Percentiles rank a stretch among this genome's conserved stretches.
Conservation (phyloP, 2,888 invertebrate species). For the Eristalis arbustorum region DNA sequence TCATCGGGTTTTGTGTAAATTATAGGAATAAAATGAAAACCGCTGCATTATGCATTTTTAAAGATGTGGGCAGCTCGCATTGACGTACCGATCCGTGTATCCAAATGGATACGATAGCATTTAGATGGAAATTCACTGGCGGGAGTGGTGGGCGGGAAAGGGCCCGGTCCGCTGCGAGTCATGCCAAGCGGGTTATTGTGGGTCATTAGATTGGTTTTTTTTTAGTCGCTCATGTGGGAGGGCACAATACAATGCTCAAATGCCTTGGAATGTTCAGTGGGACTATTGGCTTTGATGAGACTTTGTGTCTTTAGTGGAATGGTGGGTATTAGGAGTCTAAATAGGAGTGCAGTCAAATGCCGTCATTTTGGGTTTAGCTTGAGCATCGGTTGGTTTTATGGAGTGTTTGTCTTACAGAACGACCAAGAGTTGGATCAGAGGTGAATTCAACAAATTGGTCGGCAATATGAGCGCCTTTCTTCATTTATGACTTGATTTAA, state of each 20-base stretch:
- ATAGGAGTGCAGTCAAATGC: too few relatives aligned
- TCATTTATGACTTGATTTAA: too few relatives aligned
- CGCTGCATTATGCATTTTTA: constrained; percentile 65
- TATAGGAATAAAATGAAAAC: constrained; percentile 45
- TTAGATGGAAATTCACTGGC: constrained; percentile 20
- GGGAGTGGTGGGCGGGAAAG: constrained; percentile 9
- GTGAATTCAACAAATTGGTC: too few relatives aligned
- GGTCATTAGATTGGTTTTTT: constrained; percentile 1
- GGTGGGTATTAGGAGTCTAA: too few relatives aligned
- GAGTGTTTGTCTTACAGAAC: too few relatives aligned
- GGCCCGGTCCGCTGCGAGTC: background rate
- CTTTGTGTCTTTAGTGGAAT: too few relatives aligned
- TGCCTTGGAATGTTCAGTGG: background rate
- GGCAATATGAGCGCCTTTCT: too few relatives aligned
- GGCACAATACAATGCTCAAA: background rate
- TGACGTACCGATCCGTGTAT: constrained; percentile 5
- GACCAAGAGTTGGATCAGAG: too few relatives aligned
- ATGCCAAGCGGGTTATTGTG: background rate
- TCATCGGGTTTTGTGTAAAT: constrained; percentile 62
- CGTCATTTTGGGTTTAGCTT: too few relatives aligned
- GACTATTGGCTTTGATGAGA: background rate
- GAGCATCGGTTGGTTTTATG: too few relatives aligned
- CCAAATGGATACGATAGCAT: background rate
- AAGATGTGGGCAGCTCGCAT: constrained; percentile 59
- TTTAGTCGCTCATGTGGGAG: background rate